phyloP scores from a whole-genome alignment of 1,140 invertebrate genomes.

The Micrasema minimum region DNA sequence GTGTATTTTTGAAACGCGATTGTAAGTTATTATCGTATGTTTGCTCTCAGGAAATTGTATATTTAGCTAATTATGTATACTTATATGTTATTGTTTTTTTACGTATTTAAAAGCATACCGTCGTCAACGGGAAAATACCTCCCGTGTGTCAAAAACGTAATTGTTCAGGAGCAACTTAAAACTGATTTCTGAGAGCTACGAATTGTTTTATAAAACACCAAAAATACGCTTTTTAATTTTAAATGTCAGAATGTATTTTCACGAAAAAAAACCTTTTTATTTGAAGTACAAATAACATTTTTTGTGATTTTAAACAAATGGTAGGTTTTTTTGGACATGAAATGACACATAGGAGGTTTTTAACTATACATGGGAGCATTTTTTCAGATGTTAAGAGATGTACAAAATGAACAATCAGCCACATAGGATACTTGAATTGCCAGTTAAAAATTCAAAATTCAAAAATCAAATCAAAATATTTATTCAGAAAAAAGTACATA shows the following conservation, averaged over 20 bases:
- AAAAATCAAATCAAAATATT: not conserved
- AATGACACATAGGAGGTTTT: not conserved
- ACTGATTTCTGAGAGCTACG: not conserved
- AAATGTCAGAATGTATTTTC: not conserved
- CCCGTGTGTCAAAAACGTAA: not conserved
- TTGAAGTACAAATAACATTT: too few relatives aligned
- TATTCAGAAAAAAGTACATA: not conserved
- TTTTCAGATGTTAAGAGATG: constrained; percentile 14
- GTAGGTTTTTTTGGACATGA: constrained; percentile 11
- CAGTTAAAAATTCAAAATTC: not conserved
- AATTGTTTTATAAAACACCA: not conserved
- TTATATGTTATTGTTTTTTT: too few relatives aligned
- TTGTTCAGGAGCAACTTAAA: not conserved
- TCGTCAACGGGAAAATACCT: too few relatives aligned
- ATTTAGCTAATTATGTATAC: too few relatives aligned
- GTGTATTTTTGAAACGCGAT: too few relatives aligned
- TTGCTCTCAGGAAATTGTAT: too few relatives aligned
- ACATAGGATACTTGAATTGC: not conserved
- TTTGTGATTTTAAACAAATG: too few relatives aligned
- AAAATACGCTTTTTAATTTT: not conserved
- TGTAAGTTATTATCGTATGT: too few relatives aligned
- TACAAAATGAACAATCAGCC: not conserved
- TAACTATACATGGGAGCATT: not conserved
- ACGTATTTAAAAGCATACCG: too few relatives aligned
- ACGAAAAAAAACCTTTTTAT: too few relatives aligned